phyloP scores from a whole-genome alignment of 2,797 vertebrate genomes.

The Brachyrhaphis roseni region DNA sequence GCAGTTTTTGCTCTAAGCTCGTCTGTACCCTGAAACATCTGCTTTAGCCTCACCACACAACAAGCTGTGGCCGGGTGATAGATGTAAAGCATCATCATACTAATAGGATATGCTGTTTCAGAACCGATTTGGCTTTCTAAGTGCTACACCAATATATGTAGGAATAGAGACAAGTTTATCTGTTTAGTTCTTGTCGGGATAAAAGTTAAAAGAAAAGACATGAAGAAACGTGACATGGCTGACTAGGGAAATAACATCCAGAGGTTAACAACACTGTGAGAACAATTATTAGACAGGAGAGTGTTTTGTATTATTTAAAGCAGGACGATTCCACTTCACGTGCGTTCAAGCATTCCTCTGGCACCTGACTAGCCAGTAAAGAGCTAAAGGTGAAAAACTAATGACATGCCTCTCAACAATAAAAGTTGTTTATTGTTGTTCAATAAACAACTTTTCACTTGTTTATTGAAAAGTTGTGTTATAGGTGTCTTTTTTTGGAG shows the following conservation, averaged over 20 bases:
- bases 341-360: too few relatives aligned
- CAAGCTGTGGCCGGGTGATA: conserved; percentile 44
- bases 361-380: too few relatives aligned
- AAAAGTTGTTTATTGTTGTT: too few relatives aligned
- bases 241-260: background rate
- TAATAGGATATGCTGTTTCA: conserved; percentile 48
- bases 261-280: background rate
- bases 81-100: conserved; percentile 42
- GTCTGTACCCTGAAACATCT: conserved; percentile 56
- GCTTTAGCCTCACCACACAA: conserved; percentile 44
- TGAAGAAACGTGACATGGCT: conserved; percentile 1
- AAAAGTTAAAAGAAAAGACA: conserved; percentile 51
- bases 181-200: conserved; percentile 54
- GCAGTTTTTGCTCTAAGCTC: conserved; percentile 47
- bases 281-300: too few relatives aligned
- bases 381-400: too few relatives aligned
- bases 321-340: too few relatives aligned
- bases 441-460: too few relatives aligned
- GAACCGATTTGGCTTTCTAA: conserved; percentile 50
- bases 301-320: too few relatives aligned
- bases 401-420: too few relatives aligned
- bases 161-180: conserved; percentile 53
- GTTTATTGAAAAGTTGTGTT: too few relatives aligned
- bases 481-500: too few relatives aligned
- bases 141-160: conserved; percentile 34